phyloP scores from a whole-genome alignment of 2,113 vertebrate species.

The Dromiciops gliroides region DNA sequence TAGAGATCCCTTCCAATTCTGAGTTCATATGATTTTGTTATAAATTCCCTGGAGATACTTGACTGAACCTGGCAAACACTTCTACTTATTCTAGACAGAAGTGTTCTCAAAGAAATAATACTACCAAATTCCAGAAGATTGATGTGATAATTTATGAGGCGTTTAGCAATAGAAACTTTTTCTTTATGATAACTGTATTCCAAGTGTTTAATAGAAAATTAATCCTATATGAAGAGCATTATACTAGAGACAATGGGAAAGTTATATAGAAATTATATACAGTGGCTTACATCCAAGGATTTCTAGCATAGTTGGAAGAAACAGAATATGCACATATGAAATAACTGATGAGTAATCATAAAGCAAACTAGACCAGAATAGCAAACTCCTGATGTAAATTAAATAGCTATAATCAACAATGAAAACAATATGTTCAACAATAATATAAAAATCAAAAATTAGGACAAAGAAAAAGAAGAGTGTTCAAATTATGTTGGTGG shows the following conservation, averaged over 20 bases:
- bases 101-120: background rate
- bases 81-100: background rate
- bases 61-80: background rate
- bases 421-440: background rate
- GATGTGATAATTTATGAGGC: background rate
- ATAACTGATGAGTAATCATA: background rate
- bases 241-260: background rate
- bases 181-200: background rate
- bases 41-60: conserved; percentile 25
- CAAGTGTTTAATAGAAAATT: background rate
- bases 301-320: conserved; percentile 9
- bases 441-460: background rate
- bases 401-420: background rate
- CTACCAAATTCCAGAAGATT: conserved; percentile 7
- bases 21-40: background rate
- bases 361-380: background rate
- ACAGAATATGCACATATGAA: background rate
- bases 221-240: background rate
- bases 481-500: no score
- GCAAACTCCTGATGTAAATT: background rate
- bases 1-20: background rate
- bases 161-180: conserved; percentile 8
- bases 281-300: background rate
- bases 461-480: background rate
- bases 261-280: background rate